Conservation (phyloP, 2,888 invertebrate species). For the Isoperla grammatica region DNA sequence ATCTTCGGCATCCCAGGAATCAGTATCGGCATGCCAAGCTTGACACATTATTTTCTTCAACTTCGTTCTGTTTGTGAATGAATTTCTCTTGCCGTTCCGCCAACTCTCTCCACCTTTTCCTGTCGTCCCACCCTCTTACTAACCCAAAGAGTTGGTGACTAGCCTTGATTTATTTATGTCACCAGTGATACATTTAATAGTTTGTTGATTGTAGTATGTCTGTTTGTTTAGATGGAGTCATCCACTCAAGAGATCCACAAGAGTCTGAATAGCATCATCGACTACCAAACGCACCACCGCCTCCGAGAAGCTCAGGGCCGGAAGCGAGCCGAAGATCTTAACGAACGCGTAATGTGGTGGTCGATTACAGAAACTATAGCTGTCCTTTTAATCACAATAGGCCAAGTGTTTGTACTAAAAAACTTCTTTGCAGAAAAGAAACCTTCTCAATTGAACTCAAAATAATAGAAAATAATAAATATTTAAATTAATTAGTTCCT, state of each 20-base stretch:
- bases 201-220: too few relatives aligned
- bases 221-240: conserved; percentile 74
- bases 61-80: too few relatives aligned
- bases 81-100: too few relatives aligned
- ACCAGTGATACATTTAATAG: too few relatives aligned
- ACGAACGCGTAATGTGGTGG: conserved; percentile 92
- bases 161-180: too few relatives aligned
- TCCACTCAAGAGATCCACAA: conserved; percentile 88
- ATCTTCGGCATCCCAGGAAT: too few relatives aligned
- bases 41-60: too few relatives aligned
- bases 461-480: conserved; percentile 19
- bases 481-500: neutral
- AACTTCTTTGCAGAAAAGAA: conserved; percentile 83
- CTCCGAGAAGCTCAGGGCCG: conserved; percentile 91
- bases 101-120: too few relatives aligned
- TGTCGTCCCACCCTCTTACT: too few relatives aligned
- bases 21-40: too few relatives aligned
- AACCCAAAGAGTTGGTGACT: too few relatives aligned
- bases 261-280: conserved; percentile 78
- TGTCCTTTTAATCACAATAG: conserved; percentile 78
- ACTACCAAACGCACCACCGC: conserved; percentile 96
- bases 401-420: conserved; percentile 85
- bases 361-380: conserved; percentile 82
- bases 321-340: conserved; percentile 93
- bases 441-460: conserved; percentile 43